Percentiles rank a stretch among this genome's conserved stretches.
phyloP scores from a whole-genome alignment of 1,140 invertebrate genomes.

The Zaprionus camerounensis region DNA sequence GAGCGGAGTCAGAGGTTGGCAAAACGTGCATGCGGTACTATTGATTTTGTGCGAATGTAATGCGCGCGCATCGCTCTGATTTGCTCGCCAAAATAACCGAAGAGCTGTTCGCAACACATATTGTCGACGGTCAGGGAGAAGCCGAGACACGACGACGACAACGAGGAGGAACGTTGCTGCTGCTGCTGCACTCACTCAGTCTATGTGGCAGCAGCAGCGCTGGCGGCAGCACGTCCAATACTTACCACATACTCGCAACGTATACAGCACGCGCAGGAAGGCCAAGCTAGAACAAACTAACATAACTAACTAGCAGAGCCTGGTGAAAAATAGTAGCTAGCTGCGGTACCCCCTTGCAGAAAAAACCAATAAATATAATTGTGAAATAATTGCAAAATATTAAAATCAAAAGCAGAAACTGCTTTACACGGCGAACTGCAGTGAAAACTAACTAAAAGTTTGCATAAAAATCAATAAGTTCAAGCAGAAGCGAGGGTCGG shows the following conservation, averaged over 20 bases:
- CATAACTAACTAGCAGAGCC: neutral
- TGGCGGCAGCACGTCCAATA: neutral
- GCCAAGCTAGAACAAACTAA: slow-evolving; percentile 19
- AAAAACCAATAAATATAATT: neutral
- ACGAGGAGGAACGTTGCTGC: slow-evolving; percentile 28
- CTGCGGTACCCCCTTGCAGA: neutral
- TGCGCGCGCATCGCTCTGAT: slow-evolving; percentile 75
- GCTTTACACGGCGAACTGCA: neutral
- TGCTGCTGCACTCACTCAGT: neutral
- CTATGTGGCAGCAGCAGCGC: slow-evolving; percentile 19
- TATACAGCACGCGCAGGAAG: slow-evolving; percentile 28
- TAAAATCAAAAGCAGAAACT: neutral
- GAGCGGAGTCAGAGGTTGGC: slow-evolving; percentile 7
- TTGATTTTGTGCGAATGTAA: slow-evolving; percentile 71
- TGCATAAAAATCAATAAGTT: slow-evolving; percentile 26
- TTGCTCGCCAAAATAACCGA: slow-evolving; percentile 52
- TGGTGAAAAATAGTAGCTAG: slow-evolving; percentile 28
- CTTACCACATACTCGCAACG: slow-evolving; percentile 4
- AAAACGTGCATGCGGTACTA: slow-evolving; percentile 72
- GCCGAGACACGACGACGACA: slow-evolving; percentile 42
- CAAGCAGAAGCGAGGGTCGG: slow-evolving; percentile 9
- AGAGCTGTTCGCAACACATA: slow-evolving; percentile 51
- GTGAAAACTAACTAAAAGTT: neutral
- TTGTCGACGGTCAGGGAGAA: slow-evolving; percentile 73
- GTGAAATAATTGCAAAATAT: slow-evolving; percentile 3